Conservation (phyloP, 2,113 vertebrate species). For the Echinops telfairi region DNA sequence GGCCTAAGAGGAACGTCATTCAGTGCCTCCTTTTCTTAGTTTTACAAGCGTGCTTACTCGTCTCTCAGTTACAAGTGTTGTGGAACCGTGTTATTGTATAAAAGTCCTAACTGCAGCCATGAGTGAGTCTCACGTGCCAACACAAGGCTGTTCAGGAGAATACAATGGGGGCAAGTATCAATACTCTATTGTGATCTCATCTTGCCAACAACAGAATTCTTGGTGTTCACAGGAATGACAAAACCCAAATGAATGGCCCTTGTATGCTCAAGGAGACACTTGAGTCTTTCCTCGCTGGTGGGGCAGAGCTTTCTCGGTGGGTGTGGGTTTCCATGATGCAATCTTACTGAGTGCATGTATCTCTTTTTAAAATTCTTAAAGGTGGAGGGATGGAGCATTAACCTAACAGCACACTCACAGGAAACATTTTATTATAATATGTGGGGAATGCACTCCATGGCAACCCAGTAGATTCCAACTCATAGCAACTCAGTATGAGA, state of each 20-base stretch:
- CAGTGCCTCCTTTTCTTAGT: not conserved
- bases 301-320: not conserved
- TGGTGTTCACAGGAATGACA: conserved; percentile 4
- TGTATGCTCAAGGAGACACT: not conserved
- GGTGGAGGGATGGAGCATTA: not conserved
- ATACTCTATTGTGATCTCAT: not conserved
- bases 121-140: not conserved
- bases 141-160: not conserved
- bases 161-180: not conserved
- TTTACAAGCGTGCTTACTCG: not conserved
- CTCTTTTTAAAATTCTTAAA: not conserved
- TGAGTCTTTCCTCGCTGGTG: not conserved
- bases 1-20: not conserved
- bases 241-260: not conserved
- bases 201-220: not conserved
- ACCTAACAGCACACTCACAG: not conserved
- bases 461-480: no score
- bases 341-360: no score
- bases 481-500: no score
- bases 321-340: not conserved
- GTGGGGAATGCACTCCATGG: no score
- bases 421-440: not conserved
- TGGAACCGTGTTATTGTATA: not conserved
- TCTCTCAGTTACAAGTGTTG: not conserved
- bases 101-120: not conserved